A percentile compares a stretch with the other conserved stretches of the same genome.
phyloP scores from a whole-genome alignment of 2,113 vertebrate species.

The Alexandromys fortis region DNA sequence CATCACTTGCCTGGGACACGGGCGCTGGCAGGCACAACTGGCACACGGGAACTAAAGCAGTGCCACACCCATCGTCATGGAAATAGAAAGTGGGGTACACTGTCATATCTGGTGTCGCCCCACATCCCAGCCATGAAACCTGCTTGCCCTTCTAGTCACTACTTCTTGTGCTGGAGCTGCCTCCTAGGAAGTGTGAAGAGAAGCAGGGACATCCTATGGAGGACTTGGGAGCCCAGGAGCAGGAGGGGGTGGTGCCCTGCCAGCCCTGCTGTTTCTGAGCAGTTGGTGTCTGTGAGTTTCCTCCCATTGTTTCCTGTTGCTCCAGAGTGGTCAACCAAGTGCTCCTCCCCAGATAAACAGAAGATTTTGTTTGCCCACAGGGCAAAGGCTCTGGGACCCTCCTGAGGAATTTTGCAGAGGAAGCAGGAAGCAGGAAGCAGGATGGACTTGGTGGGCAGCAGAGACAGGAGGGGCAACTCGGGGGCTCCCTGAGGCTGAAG shows the following conservation, averaged over 20 bases:
- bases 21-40: not conserved
- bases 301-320: constrained; percentile 89
- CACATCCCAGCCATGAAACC: accelerated
- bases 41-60: not conserved
- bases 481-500: constrained; percentile 77
- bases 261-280: constrained; percentile 73
- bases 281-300: constrained; percentile 89
- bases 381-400: constrained; percentile 87
- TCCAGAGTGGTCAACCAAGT: constrained; percentile 77
- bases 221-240: constrained; percentile 25
- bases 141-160: not conserved
- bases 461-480: constrained; percentile 50
- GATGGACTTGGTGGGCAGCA: not conserved
- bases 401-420: constrained; percentile 80
- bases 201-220: not conserved
- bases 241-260: constrained; percentile 68
- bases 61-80: not conserved
- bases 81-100: not conserved
- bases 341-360: constrained; percentile 91
- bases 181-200: not conserved
- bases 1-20: not conserved
- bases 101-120: not conserved
- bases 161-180: not conserved
- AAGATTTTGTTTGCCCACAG: constrained; percentile 91
- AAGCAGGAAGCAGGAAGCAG: constrained; percentile 73